These are phyloP conservation scores for Bicyclus anynana DNA, from an alignment of 1,140 invertebrate species.

Conservation along the genomic window DNA sequence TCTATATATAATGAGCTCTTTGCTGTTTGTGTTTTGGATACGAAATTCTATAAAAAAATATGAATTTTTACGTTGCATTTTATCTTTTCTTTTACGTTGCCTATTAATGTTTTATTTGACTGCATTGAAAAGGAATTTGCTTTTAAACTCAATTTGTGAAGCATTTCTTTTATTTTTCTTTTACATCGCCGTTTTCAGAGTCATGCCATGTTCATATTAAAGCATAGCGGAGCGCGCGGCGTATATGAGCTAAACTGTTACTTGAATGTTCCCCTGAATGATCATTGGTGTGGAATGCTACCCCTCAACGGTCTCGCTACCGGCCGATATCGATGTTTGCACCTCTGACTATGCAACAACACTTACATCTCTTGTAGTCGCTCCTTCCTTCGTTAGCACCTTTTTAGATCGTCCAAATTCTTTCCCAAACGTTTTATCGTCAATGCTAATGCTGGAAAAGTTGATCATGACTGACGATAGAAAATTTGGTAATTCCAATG, in stretches of 20 bases:
- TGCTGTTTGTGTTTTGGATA: too few relatives aligned
- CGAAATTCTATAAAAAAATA: too few relatives aligned
- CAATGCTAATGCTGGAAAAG: too few relatives aligned
- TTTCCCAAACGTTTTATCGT: conserved; percentile 49
- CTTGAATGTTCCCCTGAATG: conserved; percentile 62
- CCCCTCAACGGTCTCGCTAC: conserved; percentile 41
- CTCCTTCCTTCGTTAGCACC: conserved; percentile 75
- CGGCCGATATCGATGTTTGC: conserved; percentile 57
- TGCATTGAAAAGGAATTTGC: too few relatives aligned
- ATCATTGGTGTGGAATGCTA: conserved; percentile 69
- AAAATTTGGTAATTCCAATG: conserved; percentile 34
- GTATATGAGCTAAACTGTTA: conserved; percentile 41
- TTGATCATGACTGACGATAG: too few relatives aligned
- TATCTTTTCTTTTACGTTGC: too few relatives aligned
- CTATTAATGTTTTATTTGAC: too few relatives aligned
- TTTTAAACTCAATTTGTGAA: not conserved
- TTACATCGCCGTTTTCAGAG: not conserved
- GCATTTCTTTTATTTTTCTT: not conserved
- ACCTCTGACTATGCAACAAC: conserved; percentile 62
- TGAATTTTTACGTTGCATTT: too few relatives aligned
- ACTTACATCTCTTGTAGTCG: conserved; percentile 57
- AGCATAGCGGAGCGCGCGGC: conserved; percentile 64
- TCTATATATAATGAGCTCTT: too few relatives aligned
- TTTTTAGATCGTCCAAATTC: conserved; percentile 75
- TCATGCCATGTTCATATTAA: conserved; percentile 12